Evolutionary conservation across 2,888 invertebrate genomes (phyloP).

Genomic region (Epicampocera succincta): DNA sequence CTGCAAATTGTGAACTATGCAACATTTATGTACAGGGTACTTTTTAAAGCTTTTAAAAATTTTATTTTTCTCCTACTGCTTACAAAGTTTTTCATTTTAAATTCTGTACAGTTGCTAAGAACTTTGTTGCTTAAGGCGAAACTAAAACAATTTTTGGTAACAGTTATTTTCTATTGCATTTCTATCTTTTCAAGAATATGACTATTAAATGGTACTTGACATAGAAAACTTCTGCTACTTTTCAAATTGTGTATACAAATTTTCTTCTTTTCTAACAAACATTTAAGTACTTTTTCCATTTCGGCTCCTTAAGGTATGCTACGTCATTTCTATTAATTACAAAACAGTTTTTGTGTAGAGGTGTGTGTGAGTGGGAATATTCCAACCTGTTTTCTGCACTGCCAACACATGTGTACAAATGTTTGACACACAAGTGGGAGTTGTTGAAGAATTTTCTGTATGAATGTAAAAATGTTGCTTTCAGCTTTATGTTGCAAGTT

Average conservation of each 20-base stretch:
- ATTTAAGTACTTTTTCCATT: slow-evolving; percentile 48
- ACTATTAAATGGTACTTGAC: slow-evolving; percentile 38
- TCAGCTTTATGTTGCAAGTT: slow-evolving; percentile 24
- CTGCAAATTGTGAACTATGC: too few species aligned
- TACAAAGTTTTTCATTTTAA: background rate
- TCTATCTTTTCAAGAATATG: background rate
- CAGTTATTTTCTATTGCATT: slow-evolving; percentile 37
- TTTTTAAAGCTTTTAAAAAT: background rate
- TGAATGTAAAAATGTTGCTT: slow-evolving; percentile 23
- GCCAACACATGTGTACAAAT: slow-evolving; percentile 15
- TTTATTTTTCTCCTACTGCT: background rate
- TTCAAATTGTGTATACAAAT: slow-evolving; percentile 27
- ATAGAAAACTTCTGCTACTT: slow-evolving; percentile 29
- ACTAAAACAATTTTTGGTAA: slow-evolving; percentile 16
- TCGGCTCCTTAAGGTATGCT: slow-evolving; percentile 59
- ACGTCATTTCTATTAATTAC: slow-evolving; percentile 66
- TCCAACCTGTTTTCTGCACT: background rate
- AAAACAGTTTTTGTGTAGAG: slow-evolving; percentile 45
- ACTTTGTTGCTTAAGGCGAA: background rate
- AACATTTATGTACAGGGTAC: too few species aligned
- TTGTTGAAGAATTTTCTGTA: slow-evolving; percentile 10
- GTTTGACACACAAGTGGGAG: slow-evolving; percentile 38
- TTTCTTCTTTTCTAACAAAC: slow-evolving; percentile 12
- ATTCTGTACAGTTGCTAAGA: background rate
- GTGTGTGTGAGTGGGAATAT: background rate